phyloP scores from a whole-genome alignment of 2,797 vertebrate species.

The Melanotaenia pygmaea region DNA sequence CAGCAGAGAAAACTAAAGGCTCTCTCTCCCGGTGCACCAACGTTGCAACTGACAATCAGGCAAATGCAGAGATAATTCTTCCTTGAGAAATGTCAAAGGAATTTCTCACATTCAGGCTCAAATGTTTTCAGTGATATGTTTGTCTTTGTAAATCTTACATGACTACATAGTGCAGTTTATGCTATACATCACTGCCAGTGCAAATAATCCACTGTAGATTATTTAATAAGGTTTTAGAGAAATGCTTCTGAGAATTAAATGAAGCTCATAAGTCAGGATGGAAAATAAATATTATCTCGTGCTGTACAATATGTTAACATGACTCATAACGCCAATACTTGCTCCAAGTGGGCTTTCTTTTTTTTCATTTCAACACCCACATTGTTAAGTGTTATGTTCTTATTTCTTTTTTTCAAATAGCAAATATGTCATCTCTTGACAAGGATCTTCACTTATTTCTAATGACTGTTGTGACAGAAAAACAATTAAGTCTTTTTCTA shows the following conservation, averaged over 20 bases:
- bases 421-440: slow-evolving; percentile 28
- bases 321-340: slow-evolving; percentile 43
- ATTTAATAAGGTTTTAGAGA: slow-evolving; percentile 27
- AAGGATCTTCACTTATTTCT: slow-evolving; percentile 31
- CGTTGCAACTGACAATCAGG: slow-evolving; percentile 32
- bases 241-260: slow-evolving; percentile 32
- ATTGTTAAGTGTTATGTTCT: slow-evolving; percentile 28
- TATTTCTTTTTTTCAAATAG: slow-evolving; percentile 12
- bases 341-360: slow-evolving; percentile 4
- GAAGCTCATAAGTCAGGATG: slow-evolving; percentile 37
- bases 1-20: slow-evolving; percentile 16
- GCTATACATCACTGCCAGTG: slow-evolving; percentile 13
- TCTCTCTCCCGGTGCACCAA: slow-evolving; percentile 21
- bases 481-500: slow-evolving; percentile 1
- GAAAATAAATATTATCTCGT: slow-evolving; percentile 40
- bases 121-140: slow-evolving; percentile 17
- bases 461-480: slow-evolving; percentile 27
- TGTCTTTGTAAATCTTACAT: slow-evolving; percentile 18
- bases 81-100: slow-evolving; percentile 5
- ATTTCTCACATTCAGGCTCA: neutral
- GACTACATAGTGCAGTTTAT: neutral
- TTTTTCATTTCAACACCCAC: slow-evolving; percentile 39
- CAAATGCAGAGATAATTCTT: slow-evolving; percentile 22
- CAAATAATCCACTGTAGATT: slow-evolving; percentile 28
- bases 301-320: slow-evolving; percentile 46